Conservation (phyloP, 1,140 invertebrate species). For the Maconellicoccus hirsutus region DNA sequence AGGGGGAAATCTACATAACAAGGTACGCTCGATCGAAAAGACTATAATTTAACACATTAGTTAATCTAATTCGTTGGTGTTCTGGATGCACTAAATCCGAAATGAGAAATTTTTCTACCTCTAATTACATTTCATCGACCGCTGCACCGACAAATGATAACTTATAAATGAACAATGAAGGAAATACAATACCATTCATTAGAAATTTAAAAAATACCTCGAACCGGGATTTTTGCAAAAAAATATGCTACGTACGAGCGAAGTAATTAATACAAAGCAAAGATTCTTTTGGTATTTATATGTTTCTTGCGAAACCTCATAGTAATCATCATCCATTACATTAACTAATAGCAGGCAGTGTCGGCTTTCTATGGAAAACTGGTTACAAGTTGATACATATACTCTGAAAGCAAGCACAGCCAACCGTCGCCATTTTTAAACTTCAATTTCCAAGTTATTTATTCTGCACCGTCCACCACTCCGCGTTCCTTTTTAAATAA, state of each 20-base stretch:
- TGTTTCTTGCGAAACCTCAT: not conserved
- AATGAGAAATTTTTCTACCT: not conserved
- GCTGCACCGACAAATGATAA: not conserved
- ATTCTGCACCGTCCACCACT: not conserved
- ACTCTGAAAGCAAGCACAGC: not conserved
- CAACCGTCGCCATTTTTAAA: not conserved
- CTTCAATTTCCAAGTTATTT: conserved; percentile 4
- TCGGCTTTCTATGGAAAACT: conserved; percentile 7
- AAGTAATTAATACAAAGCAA: not conserved
- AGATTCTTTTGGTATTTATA: not conserved
- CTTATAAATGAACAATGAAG: not conserved
- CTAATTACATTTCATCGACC: not conserved
- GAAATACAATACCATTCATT: conserved; percentile 9
- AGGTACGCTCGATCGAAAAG: no score
- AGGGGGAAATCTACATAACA: no score
- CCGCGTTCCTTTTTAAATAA: not conserved
- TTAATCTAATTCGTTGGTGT: no score
- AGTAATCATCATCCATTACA: not conserved
- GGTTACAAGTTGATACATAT: not conserved
- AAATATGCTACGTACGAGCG: not conserved
- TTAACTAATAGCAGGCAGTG: conserved; percentile 2
- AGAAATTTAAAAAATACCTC: not conserved
- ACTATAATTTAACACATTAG: no score
- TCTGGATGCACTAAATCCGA: not conserved
- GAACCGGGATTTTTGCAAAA: not conserved